These are phyloP conservation scores for Phaethornis superciliosus DNA, from an alignment of 2,113 vertebrate species.

Conservation along the genomic window DNA sequence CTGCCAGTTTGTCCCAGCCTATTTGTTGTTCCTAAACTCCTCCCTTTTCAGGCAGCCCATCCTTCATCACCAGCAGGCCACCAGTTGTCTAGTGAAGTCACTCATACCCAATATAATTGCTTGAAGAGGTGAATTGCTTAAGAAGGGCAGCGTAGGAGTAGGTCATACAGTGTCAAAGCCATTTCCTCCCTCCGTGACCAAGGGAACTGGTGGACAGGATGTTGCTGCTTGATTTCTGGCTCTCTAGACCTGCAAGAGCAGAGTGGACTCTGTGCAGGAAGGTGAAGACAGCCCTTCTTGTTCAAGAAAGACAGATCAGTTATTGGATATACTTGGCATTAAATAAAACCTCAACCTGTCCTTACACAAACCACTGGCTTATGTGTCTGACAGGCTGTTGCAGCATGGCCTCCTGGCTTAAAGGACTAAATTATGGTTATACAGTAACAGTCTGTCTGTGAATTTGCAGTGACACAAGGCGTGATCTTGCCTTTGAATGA, in stretches of 20 bases:
- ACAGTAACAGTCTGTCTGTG: neutral
- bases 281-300: neutral
- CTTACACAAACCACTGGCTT: neutral
- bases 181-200: neutral
- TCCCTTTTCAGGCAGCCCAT: neutral
- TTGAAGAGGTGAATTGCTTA: neutral
- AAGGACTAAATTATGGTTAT: neutral
- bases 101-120: neutral
- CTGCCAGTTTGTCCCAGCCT: neutral
- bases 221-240: neutral
- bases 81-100: neutral
- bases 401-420: neutral
- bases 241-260: neutral
- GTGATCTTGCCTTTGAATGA: neutral
- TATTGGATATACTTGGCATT: neutral
- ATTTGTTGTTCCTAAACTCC: neutral
- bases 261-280: neutral
- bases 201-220: neutral
- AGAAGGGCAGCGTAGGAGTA: neutral
- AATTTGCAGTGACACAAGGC: neutral
- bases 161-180: neutral
- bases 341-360: neutral
- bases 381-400: neutral
- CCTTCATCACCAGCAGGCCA: neutral
- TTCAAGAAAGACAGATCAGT: neutral